Conservation (phyloP, 2,113 vertebrate species). For the Hoplias malabaricus region DNA sequence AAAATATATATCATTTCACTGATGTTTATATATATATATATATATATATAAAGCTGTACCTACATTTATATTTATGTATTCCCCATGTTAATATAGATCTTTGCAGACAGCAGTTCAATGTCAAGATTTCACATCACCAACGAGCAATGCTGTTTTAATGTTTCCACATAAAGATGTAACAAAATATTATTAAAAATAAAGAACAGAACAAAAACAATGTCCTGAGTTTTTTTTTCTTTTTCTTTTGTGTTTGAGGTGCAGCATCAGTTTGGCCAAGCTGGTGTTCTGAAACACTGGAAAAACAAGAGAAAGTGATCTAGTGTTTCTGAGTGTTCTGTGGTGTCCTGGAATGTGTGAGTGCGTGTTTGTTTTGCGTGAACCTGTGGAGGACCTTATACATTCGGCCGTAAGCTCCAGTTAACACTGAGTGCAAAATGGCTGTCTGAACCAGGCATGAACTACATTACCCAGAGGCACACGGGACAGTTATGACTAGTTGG, state of each 20-base stretch:
- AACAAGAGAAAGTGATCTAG: conserved; percentile 18
- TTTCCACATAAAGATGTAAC: conserved; percentile 18
- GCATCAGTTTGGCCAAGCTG: conserved; percentile 50
- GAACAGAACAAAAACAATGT: conserved; percentile 35
- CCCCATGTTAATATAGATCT: conserved; percentile 13
- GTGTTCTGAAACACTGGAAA: conserved; percentile 41
- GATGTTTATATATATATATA: conserved; percentile 33
- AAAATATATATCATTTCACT: conserved; percentile 47
- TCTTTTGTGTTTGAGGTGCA: conserved; percentile 43
- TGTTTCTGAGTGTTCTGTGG: background rate
- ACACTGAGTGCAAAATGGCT: conserved; percentile 20
- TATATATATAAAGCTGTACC: conserved; percentile 39
- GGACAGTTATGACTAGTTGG: conserved; percentile 11
- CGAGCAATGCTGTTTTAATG: conserved; percentile 29
- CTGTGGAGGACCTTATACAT: conserved; percentile 14
- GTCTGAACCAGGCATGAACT: conserved; percentile 22
- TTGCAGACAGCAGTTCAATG: conserved; percentile 12
- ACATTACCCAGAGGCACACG: conserved; percentile 30
- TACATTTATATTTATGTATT: conserved; percentile 40
- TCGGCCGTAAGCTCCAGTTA: conserved; percentile 1
- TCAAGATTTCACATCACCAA: background rate
- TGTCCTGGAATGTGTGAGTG: background rate
- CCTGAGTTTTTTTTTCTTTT: conserved; percentile 42
- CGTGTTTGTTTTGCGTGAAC: conserved; percentile 6
- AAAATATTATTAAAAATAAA: conserved; percentile 11